These are phyloP conservation scores for Dione vanillae DNA, from an alignment of 2,888 invertebrate species.

Conservation along the genomic window DNA sequence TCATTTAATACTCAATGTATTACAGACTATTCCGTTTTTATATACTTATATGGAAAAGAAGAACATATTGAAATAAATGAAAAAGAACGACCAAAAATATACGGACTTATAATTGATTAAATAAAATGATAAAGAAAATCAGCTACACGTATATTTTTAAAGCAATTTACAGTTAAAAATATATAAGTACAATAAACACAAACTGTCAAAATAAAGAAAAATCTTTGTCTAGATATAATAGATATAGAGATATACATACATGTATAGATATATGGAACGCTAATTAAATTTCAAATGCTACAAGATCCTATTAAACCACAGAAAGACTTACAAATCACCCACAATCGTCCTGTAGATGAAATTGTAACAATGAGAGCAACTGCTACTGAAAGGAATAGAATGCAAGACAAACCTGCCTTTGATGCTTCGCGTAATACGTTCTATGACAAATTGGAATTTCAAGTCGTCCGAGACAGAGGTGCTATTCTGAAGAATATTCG, in stretches of 20 bases:
- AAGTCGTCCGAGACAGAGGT: slow-evolving; percentile 58
- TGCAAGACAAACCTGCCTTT: slow-evolving; percentile 57
- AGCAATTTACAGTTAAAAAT: no score
- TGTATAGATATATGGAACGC: no score
- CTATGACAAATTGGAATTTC: slow-evolving; percentile 74
- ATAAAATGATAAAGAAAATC: no score
- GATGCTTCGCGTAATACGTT: slow-evolving; percentile 65
- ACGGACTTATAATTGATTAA: no score
- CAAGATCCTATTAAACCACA: slow-evolving; percentile 42
- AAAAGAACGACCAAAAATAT: no score
- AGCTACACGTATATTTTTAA: no score
- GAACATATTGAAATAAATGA: no score
- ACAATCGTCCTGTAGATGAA: slow-evolving; percentile 58
- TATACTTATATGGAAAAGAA: no score
- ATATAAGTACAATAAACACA: no score
- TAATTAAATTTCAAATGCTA: slow-evolving; percentile 37
- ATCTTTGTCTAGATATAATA: background rate
- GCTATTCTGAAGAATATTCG: slow-evolving; percentile 52
- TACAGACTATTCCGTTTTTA: no score
- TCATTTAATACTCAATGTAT: background rate
- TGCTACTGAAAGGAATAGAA: slow-evolving; percentile 52
- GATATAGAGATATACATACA: no score
- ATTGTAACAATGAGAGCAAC: slow-evolving; percentile 61
- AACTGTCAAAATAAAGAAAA: background rate
- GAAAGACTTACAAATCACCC: slow-evolving; percentile 44